These are phyloP conservation scores for Pelvicachromis taeniatus DNA, from an alignment of 2,113 vertebrate species.

Conservation along the genomic window DNA sequence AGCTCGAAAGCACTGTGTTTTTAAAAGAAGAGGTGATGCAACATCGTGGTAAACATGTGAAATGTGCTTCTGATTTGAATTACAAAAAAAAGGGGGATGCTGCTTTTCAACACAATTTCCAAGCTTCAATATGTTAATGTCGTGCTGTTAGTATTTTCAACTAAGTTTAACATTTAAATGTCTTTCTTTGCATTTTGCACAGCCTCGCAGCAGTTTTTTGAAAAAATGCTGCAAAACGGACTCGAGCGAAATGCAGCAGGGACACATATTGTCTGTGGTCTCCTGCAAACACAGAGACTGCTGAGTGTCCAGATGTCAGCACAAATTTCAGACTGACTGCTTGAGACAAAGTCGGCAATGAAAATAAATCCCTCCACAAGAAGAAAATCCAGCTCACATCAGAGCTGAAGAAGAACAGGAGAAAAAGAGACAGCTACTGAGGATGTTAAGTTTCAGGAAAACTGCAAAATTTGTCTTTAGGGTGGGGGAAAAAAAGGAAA, in stretches of 20 bases:
- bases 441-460: background rate
- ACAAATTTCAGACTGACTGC: background rate
- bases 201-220: background rate
- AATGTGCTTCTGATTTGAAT: background rate
- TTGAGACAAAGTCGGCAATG: background rate
- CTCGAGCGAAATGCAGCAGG: background rate
- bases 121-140: background rate
- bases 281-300: background rate
- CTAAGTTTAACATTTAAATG: background rate
- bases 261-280: background rate
- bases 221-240: background rate
- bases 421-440: background rate
- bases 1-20: background rate
- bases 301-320: conserved; percentile 3
- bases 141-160: accelerated
- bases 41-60: background rate
- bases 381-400: background rate
- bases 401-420: background rate
- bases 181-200: background rate
- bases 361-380: background rate
- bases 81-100: background rate
- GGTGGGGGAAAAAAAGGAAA: background rate
- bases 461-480: background rate
- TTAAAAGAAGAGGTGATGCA: background rate
- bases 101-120: background rate